phyloP scores from a whole-genome alignment of 2,113 vertebrate species.

The Rhabdornis inornatus region DNA sequence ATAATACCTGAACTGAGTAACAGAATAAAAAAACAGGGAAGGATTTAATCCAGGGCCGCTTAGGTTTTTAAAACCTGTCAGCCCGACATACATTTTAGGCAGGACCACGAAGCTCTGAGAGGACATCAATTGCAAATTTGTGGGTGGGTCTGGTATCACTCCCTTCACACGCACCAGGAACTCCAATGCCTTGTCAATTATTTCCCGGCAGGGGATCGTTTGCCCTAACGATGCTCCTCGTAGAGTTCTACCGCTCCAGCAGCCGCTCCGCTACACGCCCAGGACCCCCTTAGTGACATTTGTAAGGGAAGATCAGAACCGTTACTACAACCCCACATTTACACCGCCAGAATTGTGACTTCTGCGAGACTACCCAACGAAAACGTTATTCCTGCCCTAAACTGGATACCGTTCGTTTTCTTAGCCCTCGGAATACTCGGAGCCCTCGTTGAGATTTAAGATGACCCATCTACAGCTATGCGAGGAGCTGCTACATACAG shows the following conservation, averaged over 20 bases:
- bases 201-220: rapidly evolving
- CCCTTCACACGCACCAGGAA: background rate
- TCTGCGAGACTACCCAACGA: background rate
- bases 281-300: too few relatives aligned
- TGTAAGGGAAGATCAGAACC: background rate
- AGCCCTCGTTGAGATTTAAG: background rate
- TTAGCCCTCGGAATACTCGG: background rate
- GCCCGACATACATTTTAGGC: rapidly evolving
- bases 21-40: background rate
- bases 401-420: background rate
- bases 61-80: background rate
- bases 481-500: background rate
- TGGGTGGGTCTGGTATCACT: rapidly evolving
- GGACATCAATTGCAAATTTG: rapidly evolving
- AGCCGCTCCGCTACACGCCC: background rate
- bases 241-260: rapidly evolving
- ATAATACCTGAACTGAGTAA: background rate
- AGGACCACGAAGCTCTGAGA: rapidly evolving
- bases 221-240: rapidly evolving
- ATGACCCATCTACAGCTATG: too few relatives aligned
- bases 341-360: rapidly evolving
- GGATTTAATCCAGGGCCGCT: background rate
- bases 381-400: background rate
- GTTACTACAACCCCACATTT: rapidly evolving
- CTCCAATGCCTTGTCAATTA: rapidly evolving